Base-by-base conservation (phyloP, 2,113 vertebrate genomes). In the Protomyctophum bolini region DNA sequence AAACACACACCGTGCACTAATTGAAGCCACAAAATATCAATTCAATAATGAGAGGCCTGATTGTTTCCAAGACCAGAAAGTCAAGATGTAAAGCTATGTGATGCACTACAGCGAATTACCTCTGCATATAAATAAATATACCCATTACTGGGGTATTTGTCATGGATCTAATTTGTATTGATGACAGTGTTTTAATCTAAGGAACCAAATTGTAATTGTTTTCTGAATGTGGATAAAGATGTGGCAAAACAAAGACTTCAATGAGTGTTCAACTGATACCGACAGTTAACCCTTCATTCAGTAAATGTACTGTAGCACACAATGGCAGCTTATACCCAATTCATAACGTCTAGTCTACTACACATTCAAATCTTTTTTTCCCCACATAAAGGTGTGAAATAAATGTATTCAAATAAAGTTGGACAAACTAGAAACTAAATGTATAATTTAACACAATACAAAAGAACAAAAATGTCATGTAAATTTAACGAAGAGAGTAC, bases 21-120 rank as follows among this genome's bases (percentile, higher is more conserved):
- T 88, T 87, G 77, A 84, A 85, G 72, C 61, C 64, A 65, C 76
- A 85, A 87, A 88, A 87, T 80, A 84, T 82, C 71, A 85, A 88
- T 89, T 83, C 71, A 49, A 75, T 88, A 88, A 88, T 86, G 74
- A 86, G 76, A 61, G 75, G 12, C 63, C 78, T 81, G 85, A 89
- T 81, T 91, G 81, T 88, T 87, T 83, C 65, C 63, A 68, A 66
- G 66, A 6, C 21, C 1, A 21, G 58, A 47, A 80, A 81, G 85
- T 82, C 61, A 64, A 80, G 84, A 68, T 70, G 70, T 28, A 12
- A 70, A 72, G 63, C 76, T 83, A 81, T 80, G 62, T 69, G 73
- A 83, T 57, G 15, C 57, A 59, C 58, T 79, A 58, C 63, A 73
- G 59, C 67, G 77, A 82, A 82, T 77, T 66, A 79, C 68, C 14